phyloP scores from a whole-genome alignment of 2,113 vertebrate genomes.

The Megaceryle torquata region DNA sequence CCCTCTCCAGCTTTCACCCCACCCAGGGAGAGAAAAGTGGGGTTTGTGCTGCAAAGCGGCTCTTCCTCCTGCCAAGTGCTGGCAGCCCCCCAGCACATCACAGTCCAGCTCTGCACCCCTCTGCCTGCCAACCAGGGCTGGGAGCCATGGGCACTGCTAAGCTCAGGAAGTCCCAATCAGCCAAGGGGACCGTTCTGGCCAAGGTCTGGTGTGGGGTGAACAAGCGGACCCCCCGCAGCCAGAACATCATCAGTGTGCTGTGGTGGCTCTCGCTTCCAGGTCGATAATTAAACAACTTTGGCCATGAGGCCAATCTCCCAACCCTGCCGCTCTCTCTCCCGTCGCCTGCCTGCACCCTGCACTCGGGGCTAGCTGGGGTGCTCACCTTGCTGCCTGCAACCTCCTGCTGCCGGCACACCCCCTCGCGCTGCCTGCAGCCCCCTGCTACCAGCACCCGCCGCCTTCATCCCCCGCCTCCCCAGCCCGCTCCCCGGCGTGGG shows the following conservation, averaged over 20 bases:
- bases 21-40: neutral
- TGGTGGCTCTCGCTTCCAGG: neutral
- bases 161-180: neutral
- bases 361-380: no score
- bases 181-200: neutral
- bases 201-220: neutral
- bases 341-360: neutral
- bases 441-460: neutral
- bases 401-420: neutral
- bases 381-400: fast-evolving
- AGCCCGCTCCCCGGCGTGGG: neutral
- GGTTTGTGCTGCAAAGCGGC: neutral
- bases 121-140: neutral
- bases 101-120: neutral
- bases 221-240: neutral
- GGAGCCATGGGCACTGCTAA: neutral
- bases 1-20: neutral
- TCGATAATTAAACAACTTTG: neutral
- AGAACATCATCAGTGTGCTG: neutral
- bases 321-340: neutral
- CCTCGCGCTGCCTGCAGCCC: fast-evolving
- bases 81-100: neutral
- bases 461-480: neutral
- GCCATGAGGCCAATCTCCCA: neutral
- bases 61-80: conserved; percentile 37